A percentile compares a stretch with the other conserved stretches of the same genome.
These are phyloP conservation scores for Hormiphora californensis DNA, from an alignment of 37 sponge, comb jelly and placozoan genomes.

Conservation along the genomic window DNA sequence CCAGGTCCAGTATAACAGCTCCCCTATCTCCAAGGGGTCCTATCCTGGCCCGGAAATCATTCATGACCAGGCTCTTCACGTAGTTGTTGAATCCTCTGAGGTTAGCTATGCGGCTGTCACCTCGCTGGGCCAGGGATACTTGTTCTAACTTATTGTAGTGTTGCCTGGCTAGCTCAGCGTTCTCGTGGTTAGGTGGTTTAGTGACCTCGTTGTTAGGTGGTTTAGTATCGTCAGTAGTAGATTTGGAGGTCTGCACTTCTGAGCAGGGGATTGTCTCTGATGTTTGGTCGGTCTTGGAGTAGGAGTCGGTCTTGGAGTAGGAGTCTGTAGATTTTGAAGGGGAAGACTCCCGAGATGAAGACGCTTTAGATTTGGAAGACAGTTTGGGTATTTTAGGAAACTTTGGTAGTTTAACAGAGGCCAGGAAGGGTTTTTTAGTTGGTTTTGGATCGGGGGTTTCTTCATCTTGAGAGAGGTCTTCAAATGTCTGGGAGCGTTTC, in stretches of 20 bases:
- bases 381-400: no score
- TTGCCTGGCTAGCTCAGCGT: slow-evolving; percentile 10
- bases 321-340: no score
- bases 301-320: no score
- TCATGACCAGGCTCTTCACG: slow-evolving; percentile 95
- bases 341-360: no score
- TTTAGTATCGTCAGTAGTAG: not conserved
- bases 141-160: slow-evolving; percentile 27
- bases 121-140: not conserved
- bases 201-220: not conserved
- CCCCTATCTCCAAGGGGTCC: not conserved
- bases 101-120: slow-evolving; percentile 77
- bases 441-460: not conserved
- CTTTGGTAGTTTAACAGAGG: no score
- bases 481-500: slow-evolving; percentile 9
- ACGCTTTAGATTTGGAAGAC: no score
- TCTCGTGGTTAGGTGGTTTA: not conserved
- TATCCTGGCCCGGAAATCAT: slow-evolving; percentile 59
- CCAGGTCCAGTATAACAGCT: slow-evolving; percentile 79
- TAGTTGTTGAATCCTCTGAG: slow-evolving; percentile 98
- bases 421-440: slow-evolving; percentile 5
- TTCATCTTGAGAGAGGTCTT: not conserved
- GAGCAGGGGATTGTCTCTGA: not conserved
- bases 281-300: no score
- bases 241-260: not conserved